Evolutionary conservation across 2,113 vertebrate genomes (phyloP).

Genomic region (Percina caprodes): DNA sequence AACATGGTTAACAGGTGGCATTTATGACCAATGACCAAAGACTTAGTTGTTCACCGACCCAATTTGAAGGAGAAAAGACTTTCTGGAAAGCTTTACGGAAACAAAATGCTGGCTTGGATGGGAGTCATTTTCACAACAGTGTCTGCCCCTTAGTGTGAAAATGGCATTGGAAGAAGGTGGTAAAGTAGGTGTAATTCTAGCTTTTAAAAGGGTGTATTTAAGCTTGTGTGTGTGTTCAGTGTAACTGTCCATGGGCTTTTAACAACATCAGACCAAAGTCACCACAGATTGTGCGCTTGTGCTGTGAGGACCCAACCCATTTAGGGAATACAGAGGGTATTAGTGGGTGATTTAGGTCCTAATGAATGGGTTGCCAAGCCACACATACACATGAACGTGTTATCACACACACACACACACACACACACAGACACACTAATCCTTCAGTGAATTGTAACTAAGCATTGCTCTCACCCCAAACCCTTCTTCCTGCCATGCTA

Average conservation of each 20-base stretch:
- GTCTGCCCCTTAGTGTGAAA: background rate
- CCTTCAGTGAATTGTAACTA: constrained; percentile 85
- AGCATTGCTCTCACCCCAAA: constrained; percentile 81
- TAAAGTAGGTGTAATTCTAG: background rate
- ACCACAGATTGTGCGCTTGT: constrained; percentile 64
- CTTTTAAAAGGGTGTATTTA: background rate
- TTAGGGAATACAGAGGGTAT: constrained; percentile 91
- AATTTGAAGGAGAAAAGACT: background rate
- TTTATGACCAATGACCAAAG: background rate
- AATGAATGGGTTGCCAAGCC: constrained; percentile 89
- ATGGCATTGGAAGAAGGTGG: background rate
- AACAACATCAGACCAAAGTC: constrained; percentile 56
- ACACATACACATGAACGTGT: constrained; percentile 58
- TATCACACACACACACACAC: constrained; percentile 52
- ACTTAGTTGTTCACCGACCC: background rate
- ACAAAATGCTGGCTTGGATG: background rate
- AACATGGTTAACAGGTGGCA: constrained; percentile 12
- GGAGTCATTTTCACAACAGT: background rate
- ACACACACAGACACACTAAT: constrained; percentile 62
- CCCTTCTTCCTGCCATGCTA: constrained; percentile 78
- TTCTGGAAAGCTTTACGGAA: background rate
- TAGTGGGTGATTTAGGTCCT: constrained; percentile 91
- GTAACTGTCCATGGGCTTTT: constrained; percentile 18
- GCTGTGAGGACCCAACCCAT: constrained; percentile 85
- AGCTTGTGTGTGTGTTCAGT: constrained; percentile 7